phyloP scores from a whole-genome alignment of 2,797 vertebrate species.

The Miichthys miiuy region DNA sequence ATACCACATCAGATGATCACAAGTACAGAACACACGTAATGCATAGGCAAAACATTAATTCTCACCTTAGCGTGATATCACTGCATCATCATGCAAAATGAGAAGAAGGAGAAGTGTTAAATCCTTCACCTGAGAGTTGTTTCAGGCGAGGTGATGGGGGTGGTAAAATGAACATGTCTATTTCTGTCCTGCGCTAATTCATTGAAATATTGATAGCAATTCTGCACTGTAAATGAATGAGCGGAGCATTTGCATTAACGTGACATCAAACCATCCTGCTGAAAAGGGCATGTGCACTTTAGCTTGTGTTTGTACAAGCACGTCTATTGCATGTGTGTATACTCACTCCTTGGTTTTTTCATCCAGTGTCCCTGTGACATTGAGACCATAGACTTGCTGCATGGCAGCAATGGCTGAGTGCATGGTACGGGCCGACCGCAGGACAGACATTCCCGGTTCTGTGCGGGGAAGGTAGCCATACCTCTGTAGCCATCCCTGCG shows the following conservation, averaged over 20 bases:
- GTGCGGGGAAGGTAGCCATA: slow-evolving; percentile 97
- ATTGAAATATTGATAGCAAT: slow-evolving; percentile 52
- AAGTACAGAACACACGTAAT: slow-evolving; percentile 50
- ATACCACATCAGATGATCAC: slow-evolving; percentile 55
- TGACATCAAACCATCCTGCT: slow-evolving; percentile 15
- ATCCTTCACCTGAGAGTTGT: slow-evolving; percentile 47
- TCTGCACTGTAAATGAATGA: slow-evolving; percentile 42
- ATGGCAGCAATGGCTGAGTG: slow-evolving; percentile 96
- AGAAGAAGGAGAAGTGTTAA: slow-evolving; percentile 79
- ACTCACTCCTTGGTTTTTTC: slow-evolving; percentile 96
- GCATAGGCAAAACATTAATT: slow-evolving; percentile 64
- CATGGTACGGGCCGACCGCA: slow-evolving; percentile 95
- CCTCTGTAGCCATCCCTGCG: slow-evolving; percentile 97
- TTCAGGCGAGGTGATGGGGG: slow-evolving; percentile 33
- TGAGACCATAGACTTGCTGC: slow-evolving; percentile 98
- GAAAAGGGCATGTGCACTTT: slow-evolving; percentile 16
- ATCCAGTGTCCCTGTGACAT: slow-evolving; percentile 97
- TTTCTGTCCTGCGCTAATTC: slow-evolving; percentile 47
- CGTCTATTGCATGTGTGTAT: slow-evolving; percentile 34
- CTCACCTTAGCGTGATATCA: slow-evolving; percentile 86
- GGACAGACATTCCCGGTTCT: slow-evolving; percentile 94
- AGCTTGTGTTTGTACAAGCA: slow-evolving; percentile 8
- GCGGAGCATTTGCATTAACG: slow-evolving; percentile 36
- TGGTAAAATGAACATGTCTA: slow-evolving; percentile 51
- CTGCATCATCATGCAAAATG: slow-evolving; percentile 84